These are phyloP conservation scores for Perithous albicinctus DNA, from an alignment of 2,888 invertebrate genomes.

Conservation along the genomic window DNA sequence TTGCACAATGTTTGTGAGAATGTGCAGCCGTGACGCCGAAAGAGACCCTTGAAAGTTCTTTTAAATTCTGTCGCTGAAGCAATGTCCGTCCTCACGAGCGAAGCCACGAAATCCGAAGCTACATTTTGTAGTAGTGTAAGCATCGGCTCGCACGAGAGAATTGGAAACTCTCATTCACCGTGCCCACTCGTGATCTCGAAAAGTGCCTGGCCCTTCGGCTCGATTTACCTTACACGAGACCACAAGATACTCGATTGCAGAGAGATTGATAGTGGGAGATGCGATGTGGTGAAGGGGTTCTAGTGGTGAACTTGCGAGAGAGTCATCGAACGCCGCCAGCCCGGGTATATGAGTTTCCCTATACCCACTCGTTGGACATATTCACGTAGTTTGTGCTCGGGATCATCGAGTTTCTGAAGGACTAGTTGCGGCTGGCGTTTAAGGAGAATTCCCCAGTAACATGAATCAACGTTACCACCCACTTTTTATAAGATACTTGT, in stretches of 20 bases:
- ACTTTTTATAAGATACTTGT: neutral
- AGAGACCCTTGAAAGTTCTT: neutral
- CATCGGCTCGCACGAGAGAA: conserved; percentile 28
- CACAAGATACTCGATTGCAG: conserved; percentile 71
- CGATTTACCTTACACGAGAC: conserved; percentile 73
- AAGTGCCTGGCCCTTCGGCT: conserved; percentile 68
- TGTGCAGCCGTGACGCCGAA: too few species aligned
- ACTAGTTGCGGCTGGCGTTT: conserved; percentile 40
- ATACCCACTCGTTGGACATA: neutral
- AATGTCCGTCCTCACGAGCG: neutral
- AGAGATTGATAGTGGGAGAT: conserved; percentile 56
- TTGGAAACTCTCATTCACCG: conserved; percentile 38
- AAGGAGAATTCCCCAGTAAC: neutral
- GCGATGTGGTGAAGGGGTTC: conserved; percentile 44
- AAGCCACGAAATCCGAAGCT: conserved; percentile 28
- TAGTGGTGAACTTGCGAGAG: conserved; percentile 63
- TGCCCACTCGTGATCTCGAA: conserved; percentile 31
- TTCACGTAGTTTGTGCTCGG: conserved; percentile 4
- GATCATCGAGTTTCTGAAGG: conserved; percentile 53
- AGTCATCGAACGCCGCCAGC: conserved; percentile 61
- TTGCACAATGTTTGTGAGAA: too few species aligned
- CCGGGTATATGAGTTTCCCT: conserved; percentile 26
- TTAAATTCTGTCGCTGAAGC: neutral
- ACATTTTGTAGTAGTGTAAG: neutral
- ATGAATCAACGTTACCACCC: neutral